Evolutionary conservation across 2,888 invertebrate genomes (phyloP), one percentile per base, ranked within the genome.

Genomic region (Pseudanteris insignis): DNA sequence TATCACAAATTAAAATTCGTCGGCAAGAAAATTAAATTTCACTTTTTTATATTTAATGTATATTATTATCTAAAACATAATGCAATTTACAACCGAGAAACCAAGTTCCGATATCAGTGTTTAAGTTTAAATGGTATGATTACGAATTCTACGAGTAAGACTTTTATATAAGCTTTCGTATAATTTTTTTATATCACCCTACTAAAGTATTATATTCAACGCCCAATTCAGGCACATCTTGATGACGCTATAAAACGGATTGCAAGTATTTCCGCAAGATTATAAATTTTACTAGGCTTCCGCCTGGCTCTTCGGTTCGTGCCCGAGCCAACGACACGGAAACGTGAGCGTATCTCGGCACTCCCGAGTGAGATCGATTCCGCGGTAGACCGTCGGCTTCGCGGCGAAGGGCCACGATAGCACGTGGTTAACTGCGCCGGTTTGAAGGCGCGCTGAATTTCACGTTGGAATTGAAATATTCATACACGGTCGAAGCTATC

Each of bases 381-480:
- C 68, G 69, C 66, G 66, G 67, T 66, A 63, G 68, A 66, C 64
- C 54, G 63, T 58, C 60, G 62, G 63, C 64, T 62, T 55, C 61
- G 58, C 38, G 62, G 63, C 21, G 50, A 41, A 41, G 54, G 54
- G 33, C 59, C 58, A 55, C 38, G 60, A 55, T 46, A 43, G 57
- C 48, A 62, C 29, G 54, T 36, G 54, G 64, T 53, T 66, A 66
- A 64, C 62, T 65, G 64, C 67, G 54, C 66, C 66, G 66, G 66
- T 70, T 70, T 67, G 64, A 67, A 67, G 70, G 71, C 69, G 69
- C 64, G 67, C 68, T 66, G 72, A 68, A 69, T 73, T 72, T 55
- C 59, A 55, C 58, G 36, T 51, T 28, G 66, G 66, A 73, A 75
- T 75, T 74, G 72, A 74, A 75, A 75, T 76, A 75, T 76, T 75